Percentiles rank a stretch among this genome's conserved stretches.
Conservation (phyloP, 2,888 invertebrate species). For the Apodemia mormo region DNA sequence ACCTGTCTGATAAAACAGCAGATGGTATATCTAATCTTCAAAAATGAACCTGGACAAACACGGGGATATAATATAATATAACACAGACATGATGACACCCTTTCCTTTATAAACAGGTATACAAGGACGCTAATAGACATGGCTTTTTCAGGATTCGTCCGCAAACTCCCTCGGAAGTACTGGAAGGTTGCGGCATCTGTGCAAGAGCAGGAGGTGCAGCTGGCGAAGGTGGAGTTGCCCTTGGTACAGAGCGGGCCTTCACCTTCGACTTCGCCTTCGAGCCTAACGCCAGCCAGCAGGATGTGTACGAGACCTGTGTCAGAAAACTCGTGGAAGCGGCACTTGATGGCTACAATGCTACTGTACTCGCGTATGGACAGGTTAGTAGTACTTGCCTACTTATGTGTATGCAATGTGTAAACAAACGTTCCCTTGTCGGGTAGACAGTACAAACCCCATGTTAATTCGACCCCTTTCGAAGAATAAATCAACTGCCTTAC, state of each 20-base stretch:
- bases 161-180: constrained; percentile 94
- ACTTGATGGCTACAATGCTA: constrained; percentile 98
- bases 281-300: constrained; percentile 86
- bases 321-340: constrained; percentile 94
- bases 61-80: too few relatives aligned
- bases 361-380: constrained; percentile 98
- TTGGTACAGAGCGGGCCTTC: constrained; percentile 96
- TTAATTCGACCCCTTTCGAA: too few relatives aligned
- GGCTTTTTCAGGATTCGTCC: constrained; percentile 90
- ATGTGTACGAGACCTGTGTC: constrained; percentile 92
- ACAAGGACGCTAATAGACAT: background rate
- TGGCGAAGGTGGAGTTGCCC: constrained; percentile 94
- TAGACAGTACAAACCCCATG: too few relatives aligned
- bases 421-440: too few relatives aligned
- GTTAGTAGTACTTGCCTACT: constrained; percentile 61
- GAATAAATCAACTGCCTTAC: too few relatives aligned
- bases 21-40: too few relatives aligned
- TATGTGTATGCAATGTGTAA: too few relatives aligned
- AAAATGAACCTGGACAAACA: too few relatives aligned
- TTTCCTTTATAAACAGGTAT: too few relatives aligned
- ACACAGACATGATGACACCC: too few relatives aligned
- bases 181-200: constrained; percentile 97
- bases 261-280: constrained; percentile 99
- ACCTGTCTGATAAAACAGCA: too few relatives aligned
- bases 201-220: constrained; percentile 94